These are phyloP conservation scores for Burhinus bistriatus DNA, from an alignment of 2,113 vertebrate species.

Conservation along the genomic window DNA sequence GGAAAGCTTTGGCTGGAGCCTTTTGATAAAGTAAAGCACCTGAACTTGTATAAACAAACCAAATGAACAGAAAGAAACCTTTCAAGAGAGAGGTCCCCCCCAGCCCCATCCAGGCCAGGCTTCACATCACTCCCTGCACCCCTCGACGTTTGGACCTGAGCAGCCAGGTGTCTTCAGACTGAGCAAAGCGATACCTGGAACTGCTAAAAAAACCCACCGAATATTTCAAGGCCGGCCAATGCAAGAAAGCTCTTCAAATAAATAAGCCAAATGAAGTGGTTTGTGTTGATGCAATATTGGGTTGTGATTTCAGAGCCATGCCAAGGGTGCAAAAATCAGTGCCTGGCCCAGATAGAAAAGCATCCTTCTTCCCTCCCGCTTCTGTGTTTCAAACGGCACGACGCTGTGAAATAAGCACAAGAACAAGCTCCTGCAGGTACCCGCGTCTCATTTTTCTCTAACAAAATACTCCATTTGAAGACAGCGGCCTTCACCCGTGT, in stretches of 20 bases:
- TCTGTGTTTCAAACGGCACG: not conserved
- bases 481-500: not conserved
- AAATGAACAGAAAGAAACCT: not conserved
- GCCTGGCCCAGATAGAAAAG: not conserved
- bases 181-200: not conserved
- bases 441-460: not conserved
- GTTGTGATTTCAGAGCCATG: not conserved
- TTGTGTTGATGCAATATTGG: not conserved
- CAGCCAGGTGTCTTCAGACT: not conserved
- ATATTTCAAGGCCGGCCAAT: not conserved
- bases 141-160: fast-evolving
- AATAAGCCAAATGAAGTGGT: not conserved
- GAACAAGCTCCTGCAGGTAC: not conserved
- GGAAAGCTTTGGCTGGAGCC: not conserved
- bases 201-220: fast-evolving
- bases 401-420: not conserved
- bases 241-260: not conserved
- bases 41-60: not conserved
- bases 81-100: not conserved
- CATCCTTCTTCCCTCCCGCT: not conserved
- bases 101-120: no score
- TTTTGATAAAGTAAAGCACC: not conserved
- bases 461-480: not conserved
- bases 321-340: not conserved
- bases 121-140: fast-evolving